Evolutionary conservation across 2,888 invertebrate genomes (phyloP), one percentile per base, ranked within the genome.

Genomic region (Hirtodrosophila cameraria): DNA sequence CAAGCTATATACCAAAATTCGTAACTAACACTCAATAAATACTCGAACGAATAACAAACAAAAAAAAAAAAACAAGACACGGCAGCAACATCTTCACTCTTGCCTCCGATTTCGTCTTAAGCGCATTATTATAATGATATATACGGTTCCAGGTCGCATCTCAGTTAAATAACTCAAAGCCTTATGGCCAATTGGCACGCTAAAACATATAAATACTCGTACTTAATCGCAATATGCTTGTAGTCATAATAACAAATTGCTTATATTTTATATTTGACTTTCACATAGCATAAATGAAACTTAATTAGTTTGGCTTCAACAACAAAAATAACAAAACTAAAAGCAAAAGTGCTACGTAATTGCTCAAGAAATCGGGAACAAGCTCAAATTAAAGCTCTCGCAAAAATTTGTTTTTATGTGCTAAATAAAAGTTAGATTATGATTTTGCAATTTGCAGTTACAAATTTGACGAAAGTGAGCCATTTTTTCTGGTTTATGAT

Each of bases 171-270:
- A 48, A 27, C 41, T 52, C 31, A 33, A n/a, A 6, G 25, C 35
- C 39, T 68, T 50, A 72, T 64, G 73, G 73, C 73, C 71, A 71
- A 58, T 75, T 71, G 64, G 61, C 75, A 71, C 58, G 75, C 53
- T 11, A 46, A 41, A 53, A 25, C 25, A 20, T 36, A 33, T 11
- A 18, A 48, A 18, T 36, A 46, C 18, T 16, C 25, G 20, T 13
- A 38, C 2, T 2, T 25, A 42, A 45, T 46, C 0, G 46, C 23
- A 48, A 36, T 45, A 15, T 25, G 11, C 35, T 28, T 30, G 25
- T 18, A 38, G 57, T 28, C 27, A 25, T 15, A 36, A 23, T 52
- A 33, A 36, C 50, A 74, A 74, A 65, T 69, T 69, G 61, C 45
- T 65, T 53, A 43, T 58, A 73, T 64, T 61, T 73, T 50, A 62